Percentiles rank a stretch among this genome's conserved stretches.
phyloP scores from a whole-genome alignment of 2,113 vertebrate genomes.

The Danionella cerebrum region DNA sequence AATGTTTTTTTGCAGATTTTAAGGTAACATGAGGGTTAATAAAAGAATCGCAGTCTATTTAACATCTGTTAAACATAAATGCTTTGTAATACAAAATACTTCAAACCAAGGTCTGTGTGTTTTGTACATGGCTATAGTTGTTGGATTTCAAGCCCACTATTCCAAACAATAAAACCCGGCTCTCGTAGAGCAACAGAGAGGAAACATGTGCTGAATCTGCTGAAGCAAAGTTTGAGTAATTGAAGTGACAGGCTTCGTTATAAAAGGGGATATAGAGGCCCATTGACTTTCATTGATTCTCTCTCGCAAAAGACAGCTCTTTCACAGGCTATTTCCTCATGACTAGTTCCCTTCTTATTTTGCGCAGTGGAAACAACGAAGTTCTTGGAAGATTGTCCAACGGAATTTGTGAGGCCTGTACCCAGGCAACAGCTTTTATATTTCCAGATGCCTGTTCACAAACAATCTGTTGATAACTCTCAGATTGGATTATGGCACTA shows the following conservation, averaged over 20 bases:
- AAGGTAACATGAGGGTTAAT: too few species aligned
- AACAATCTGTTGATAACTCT: neutral
- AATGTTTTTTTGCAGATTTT: too few species aligned
- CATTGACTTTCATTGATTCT: neutral
- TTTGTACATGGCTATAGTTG: neutral
- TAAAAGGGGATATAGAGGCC: constrained; percentile 27
- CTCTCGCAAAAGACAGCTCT: neutral
- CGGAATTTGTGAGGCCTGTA: neutral
- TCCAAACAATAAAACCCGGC: neutral
- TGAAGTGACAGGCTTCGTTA: neutral
- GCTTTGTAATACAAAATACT: neutral
- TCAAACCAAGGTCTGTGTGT: neutral
- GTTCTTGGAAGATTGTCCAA: neutral
- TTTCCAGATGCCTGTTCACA: neutral
- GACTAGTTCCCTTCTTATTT: neutral
- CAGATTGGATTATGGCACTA: neutral
- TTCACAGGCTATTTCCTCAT: neutral
- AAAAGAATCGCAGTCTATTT: too few species aligned
- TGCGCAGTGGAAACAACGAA: neutral
- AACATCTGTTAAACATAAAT: neutral
- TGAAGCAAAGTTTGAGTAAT: constrained; percentile 13
- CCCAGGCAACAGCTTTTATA: neutral
- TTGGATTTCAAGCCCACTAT: neutral
- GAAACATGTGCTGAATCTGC: constrained; percentile 27
- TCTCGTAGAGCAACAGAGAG: neutral